phyloP scores from a whole-genome alignment of 2,113 vertebrate genomes.

The cattle (Bos taurus) region ARS-UCD2.0 NC_037328.1:84878001-84878500 shows the following conservation, averaged over 20 bases:
- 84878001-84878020: background rate
- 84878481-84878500: slow-evolving; percentile 48
- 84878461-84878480: slow-evolving; percentile 69
- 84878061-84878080: background rate
- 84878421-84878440: slow-evolving; percentile 68
- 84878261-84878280: slow-evolving; percentile 65
- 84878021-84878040: background rate
- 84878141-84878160: slow-evolving; percentile 57
- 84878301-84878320: slow-evolving; percentile 75
- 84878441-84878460: slow-evolving; percentile 72
- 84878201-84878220: slow-evolving; percentile 62
- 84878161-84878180: slow-evolving; percentile 42
- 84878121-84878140: slow-evolving; percentile 37
- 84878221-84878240: slow-evolving; percentile 75
- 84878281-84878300: slow-evolving; percentile 72
- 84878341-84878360: slow-evolving; percentile 75
- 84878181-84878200: slow-evolving; percentile 57
- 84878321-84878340: slow-evolving; percentile 74
- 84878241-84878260: slow-evolving; percentile 64
- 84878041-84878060: background rate
- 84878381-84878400: slow-evolving; percentile 68
- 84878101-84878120: slow-evolving; percentile 13
- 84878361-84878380: slow-evolving; percentile 59
- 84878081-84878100: background rate
- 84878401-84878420: slow-evolving; percentile 76